phyloP scores from a whole-genome alignment of 2,888 invertebrate genomes.

The Habrosyne pyritoides region DNA sequence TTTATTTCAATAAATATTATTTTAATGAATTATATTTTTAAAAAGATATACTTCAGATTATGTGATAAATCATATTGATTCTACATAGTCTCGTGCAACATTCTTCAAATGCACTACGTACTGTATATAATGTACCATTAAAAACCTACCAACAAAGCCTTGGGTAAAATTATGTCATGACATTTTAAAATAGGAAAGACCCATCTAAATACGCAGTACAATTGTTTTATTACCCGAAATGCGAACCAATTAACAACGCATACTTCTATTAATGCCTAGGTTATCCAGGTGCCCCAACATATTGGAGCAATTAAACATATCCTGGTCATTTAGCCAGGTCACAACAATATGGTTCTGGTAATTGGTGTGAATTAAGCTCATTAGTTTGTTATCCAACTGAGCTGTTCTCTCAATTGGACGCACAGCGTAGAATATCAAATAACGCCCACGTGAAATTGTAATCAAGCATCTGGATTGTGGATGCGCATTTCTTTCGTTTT shows the following conservation, averaged over 20 bases:
- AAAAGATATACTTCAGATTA: no score
- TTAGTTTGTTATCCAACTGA: constrained; percentile 52
- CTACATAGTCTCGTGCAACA: no score
- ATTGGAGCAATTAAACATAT: constrained; percentile 32
- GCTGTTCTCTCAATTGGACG: constrained; percentile 42
- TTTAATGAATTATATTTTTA: no score
- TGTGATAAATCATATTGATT: no score
- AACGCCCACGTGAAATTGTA: constrained; percentile 28
- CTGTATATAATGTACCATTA: no score
- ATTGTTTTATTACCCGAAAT: background rate
- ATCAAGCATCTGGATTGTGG: constrained; percentile 24
- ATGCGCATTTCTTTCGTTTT: constrained; percentile 28
- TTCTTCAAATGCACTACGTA: no score
- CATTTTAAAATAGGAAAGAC: background rate
- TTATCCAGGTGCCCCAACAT: constrained; percentile 21
- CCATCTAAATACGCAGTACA: background rate
- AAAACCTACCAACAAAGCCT: no score
- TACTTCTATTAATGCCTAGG: background rate
- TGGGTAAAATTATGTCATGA: no score
- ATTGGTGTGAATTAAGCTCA: constrained; percentile 59
- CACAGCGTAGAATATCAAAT: constrained; percentile 31
- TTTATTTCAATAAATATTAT: no score
- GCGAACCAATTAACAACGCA: background rate
- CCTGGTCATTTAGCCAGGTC: constrained; percentile 30
- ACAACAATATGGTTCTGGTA: constrained; percentile 24